Evolutionary conservation across 2,113 vertebrate species (phyloP).

Genomic region (Neodontobutis hainanensis): DNA sequence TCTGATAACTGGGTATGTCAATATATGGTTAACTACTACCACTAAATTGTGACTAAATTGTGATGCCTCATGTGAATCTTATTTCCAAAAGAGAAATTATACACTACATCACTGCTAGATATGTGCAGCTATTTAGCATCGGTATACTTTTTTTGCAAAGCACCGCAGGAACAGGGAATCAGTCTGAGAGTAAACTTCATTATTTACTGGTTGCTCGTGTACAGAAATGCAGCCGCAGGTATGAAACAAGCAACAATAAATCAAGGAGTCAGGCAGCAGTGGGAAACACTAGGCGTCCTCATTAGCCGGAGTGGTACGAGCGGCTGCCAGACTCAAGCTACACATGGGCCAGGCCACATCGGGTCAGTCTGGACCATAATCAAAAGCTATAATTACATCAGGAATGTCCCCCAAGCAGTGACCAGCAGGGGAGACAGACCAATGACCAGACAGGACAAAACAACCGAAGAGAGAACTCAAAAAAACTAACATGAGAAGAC

Average conservation of each 20-base stretch:
- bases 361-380: slow-evolving; percentile 63
- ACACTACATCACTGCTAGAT: slow-evolving; percentile 12
- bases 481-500: neutral
- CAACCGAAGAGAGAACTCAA: slow-evolving; percentile 17
- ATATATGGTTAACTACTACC: neutral
- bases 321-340: slow-evolving; percentile 35
- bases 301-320: slow-evolving; percentile 50
- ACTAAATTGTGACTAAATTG: too few species aligned
- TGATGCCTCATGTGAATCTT: slow-evolving; percentile 21
- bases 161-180: slow-evolving; percentile 19
- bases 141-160: slow-evolving; percentile 22
- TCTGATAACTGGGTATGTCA: neutral
- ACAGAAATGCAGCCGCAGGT: slow-evolving; percentile 46
- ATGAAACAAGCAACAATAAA: slow-evolving; percentile 45
- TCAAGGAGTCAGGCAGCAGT: slow-evolving; percentile 44
- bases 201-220: slow-evolving; percentile 43
- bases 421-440: slow-evolving; percentile 23
- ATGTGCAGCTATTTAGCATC: slow-evolving; percentile 28
- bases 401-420: slow-evolving; percentile 52
- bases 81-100: slow-evolving; percentile 36
- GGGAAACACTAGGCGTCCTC: slow-evolving; percentile 50
- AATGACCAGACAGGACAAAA: slow-evolving; percentile 13
- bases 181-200: slow-evolving; percentile 41
- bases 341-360: slow-evolving; percentile 34
- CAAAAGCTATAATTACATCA: slow-evolving; percentile 67